A percentile compares a stretch with the other conserved stretches of the same genome.
These are phyloP conservation scores for Neopipo cinnamomea DNA, from an alignment of 2,113 vertebrate species.

Conservation along the genomic window DNA sequence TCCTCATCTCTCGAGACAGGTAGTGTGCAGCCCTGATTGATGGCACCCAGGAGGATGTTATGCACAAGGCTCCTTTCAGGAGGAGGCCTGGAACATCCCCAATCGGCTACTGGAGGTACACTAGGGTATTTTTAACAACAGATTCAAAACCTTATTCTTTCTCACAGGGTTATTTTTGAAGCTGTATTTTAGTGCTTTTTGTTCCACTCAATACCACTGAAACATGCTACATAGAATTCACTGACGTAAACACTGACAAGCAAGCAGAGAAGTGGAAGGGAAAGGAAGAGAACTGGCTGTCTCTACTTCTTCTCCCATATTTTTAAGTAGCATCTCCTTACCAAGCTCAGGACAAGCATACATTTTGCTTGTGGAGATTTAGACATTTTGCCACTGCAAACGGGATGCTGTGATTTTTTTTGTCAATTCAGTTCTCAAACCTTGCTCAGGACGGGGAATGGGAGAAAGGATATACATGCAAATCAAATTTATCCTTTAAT, in stretches of 20 bases:
- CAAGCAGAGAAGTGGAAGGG: not conserved
- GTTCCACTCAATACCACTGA: not conserved
- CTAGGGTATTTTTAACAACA: conserved; percentile 16
- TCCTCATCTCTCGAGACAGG: not conserved
- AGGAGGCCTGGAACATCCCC: not conserved
- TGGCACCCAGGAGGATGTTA: not conserved
- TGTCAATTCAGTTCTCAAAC: not conserved
- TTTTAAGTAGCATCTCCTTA: not conserved
- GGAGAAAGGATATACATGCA: not conserved
- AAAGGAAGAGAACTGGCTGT: not conserved
- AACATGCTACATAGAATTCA: not conserved
- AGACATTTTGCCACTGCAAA: not conserved
- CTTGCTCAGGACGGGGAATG: rapidly evolving
- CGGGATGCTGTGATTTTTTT: not conserved
- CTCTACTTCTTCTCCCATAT: not conserved
- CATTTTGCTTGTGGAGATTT: not conserved
- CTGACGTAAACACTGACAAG: not conserved
- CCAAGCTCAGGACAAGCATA: not conserved
- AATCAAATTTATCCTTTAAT: conserved; percentile 45
- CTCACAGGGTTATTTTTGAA: conserved; percentile 25
- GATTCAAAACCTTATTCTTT: not conserved
- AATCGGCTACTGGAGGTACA: not conserved
- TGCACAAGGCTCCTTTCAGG: not conserved
- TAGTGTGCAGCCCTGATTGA: not conserved
- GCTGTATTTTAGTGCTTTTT: conserved; percentile 10